Percentiles rank a stretch among this genome's conserved stretches.
Conservation (phyloP, 2,113 vertebrate genomes). For the Indri indri region DNA sequence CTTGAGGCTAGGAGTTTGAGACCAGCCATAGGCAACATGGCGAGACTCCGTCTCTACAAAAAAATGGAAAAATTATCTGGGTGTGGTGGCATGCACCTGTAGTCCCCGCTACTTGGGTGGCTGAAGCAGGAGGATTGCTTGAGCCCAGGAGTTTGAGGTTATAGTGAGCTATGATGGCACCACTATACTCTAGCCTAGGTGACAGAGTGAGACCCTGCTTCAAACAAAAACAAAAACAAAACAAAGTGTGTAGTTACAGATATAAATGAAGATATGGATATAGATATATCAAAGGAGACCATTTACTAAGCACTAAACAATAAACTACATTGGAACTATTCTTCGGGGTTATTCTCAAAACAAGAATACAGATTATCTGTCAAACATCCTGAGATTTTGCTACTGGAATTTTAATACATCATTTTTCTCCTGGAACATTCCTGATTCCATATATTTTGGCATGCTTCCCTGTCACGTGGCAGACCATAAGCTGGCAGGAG, state of each 20-base stretch:
- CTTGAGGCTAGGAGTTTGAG: too few species aligned
- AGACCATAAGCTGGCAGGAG: neutral
- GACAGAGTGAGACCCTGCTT: too few species aligned
- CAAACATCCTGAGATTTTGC: neutral
- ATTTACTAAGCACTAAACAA: neutral
- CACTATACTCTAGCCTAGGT: too few species aligned
- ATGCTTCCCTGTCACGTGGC: neutral
- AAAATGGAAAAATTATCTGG: too few species aligned
- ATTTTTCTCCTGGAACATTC: neutral
- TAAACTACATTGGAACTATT: neutral
- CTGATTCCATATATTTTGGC: neutral
- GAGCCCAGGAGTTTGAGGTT: too few species aligned
- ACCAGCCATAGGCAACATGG: too few species aligned
- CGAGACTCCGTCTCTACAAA: too few species aligned
- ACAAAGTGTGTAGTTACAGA: neutral
- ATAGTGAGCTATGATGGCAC: too few species aligned
- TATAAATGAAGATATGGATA: neutral
- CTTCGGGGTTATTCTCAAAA: neutral
- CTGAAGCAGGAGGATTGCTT: too few species aligned
- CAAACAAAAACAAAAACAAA: too few species aligned
- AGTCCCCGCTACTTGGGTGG: too few species aligned
- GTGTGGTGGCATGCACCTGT: too few species aligned
- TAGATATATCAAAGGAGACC: neutral
- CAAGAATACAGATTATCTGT: neutral
- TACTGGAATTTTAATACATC: neutral